Evolutionary conservation across 2,797 vertebrate genomes (phyloP).

Genomic region (Dryobates pubescens): DNA sequence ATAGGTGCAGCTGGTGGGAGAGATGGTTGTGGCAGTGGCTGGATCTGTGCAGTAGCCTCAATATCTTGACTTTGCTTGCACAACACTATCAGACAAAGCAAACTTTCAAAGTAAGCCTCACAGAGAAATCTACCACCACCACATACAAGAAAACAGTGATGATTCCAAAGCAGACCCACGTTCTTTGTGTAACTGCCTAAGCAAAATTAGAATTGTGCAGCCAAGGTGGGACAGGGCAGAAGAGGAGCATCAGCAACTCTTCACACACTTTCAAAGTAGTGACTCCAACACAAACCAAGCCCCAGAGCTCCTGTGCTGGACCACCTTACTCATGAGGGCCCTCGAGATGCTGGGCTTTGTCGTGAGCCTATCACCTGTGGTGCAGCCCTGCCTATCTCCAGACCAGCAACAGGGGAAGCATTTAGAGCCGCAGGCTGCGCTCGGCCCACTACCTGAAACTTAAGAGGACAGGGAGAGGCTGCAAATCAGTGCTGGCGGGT

Average conservation of each 20-base stretch:
- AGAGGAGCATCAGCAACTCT: background rate
- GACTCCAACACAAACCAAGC: background rate
- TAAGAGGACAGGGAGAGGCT: background rate
- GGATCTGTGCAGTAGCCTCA: conserved; percentile 74
- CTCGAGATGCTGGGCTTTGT: background rate
- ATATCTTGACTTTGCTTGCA: conserved; percentile 91
- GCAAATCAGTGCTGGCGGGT: background rate
- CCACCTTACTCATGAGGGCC: fast-evolving
- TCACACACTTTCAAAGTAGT: fast-evolving
- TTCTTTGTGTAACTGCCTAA: fast-evolving
- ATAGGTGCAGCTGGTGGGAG: conserved; percentile 74
- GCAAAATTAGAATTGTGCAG: fast-evolving
- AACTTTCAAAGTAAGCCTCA: background rate
- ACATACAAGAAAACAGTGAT: fast-evolving
- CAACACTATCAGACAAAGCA: conserved; percentile 78
- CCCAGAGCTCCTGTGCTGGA: background rate
- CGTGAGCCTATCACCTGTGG: background rate
- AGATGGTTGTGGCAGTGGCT: conserved; percentile 79
- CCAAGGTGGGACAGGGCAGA: fast-evolving
- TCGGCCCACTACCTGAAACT: background rate
- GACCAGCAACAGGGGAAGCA: background rate
- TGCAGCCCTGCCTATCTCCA: background rate
- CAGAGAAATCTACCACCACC: background rate
- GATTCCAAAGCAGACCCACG: fast-evolving
- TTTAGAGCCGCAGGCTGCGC: background rate